These are phyloP conservation scores for Molossus alvarezi DNA, from an alignment of 2,797 vertebrate species.

Conservation along the genomic window DNA sequence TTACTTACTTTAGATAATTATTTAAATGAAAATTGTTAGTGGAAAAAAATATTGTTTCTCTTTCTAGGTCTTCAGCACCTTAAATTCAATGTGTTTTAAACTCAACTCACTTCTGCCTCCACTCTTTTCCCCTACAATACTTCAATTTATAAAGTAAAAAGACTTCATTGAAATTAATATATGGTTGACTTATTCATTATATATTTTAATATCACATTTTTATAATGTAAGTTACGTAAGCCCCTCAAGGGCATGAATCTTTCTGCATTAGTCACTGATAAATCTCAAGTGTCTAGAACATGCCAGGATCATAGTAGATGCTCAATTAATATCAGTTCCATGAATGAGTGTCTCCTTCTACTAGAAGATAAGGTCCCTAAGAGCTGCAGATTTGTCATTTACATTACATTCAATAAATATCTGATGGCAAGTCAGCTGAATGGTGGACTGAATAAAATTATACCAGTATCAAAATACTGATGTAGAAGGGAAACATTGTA, in stretches of 20 bases:
- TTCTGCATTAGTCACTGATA: not conserved
- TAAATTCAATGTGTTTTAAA: not conserved
- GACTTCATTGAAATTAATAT: not conserved
- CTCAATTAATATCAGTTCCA: not conserved
- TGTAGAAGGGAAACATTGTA: not conserved
- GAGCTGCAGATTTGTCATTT: not conserved
- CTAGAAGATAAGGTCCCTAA: not conserved
- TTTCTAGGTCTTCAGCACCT: not conserved
- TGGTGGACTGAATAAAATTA: not conserved
- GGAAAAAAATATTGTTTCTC: not conserved
- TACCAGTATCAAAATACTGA: not conserved
- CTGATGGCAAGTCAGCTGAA: not conserved
- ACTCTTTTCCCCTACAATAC: not conserved
- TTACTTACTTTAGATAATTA: not conserved
- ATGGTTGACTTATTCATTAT: not conserved
- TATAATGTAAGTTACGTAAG: not conserved
- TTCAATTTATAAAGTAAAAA: not conserved
- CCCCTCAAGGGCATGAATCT: not conserved
- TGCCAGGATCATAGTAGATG: not conserved
- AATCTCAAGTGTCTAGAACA: not conserved
- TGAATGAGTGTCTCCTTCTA: not conserved
- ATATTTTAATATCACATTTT: not conserved
- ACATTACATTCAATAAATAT: not conserved
- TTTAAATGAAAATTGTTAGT: conserved; percentile 40
- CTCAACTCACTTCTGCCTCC: not conserved